Conservation (phyloP, 2,797 vertebrate genomes). For the Neomorphus geoffroyi region DNA sequence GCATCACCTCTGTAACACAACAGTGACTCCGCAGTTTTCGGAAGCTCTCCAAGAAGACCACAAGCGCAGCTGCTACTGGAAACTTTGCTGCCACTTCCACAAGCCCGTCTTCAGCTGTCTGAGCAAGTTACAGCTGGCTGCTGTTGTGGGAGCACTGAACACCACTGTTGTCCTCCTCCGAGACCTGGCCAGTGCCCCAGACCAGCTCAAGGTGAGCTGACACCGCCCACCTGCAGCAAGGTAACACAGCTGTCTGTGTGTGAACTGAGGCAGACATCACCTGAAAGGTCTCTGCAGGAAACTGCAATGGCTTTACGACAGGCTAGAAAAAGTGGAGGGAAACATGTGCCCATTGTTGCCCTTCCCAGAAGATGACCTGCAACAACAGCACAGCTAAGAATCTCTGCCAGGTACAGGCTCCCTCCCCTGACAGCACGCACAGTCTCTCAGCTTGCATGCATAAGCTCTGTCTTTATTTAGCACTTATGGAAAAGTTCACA, state of each 20-base stretch:
- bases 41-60: not conserved
- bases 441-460: not conserved
- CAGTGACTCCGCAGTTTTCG: not conserved
- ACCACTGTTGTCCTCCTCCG: rapidly evolving
- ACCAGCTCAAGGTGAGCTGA: rapidly evolving
- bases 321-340: not conserved
- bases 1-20: rapidly evolving
- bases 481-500: not conserved
- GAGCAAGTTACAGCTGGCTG: rapidly evolving
- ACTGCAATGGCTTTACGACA: not conserved
- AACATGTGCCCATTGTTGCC: not conserved
- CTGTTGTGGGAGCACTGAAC: rapidly evolving
- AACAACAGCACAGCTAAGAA: not conserved
- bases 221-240: not conserved
- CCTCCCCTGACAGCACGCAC: not conserved
- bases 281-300: not conserved
- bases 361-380: not conserved
- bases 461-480: not conserved
- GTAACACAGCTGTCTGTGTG: not conserved
- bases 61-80: not conserved
- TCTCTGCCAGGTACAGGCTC: not conserved
- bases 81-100: not conserved
- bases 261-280: not conserved
- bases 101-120: not conserved
- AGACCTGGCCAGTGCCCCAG: not conserved